A percentile compares a stretch with the other conserved stretches of the same genome.
phyloP scores from a whole-genome alignment of 2,113 vertebrate species.

The Sclerurus mexicanus region DNA sequence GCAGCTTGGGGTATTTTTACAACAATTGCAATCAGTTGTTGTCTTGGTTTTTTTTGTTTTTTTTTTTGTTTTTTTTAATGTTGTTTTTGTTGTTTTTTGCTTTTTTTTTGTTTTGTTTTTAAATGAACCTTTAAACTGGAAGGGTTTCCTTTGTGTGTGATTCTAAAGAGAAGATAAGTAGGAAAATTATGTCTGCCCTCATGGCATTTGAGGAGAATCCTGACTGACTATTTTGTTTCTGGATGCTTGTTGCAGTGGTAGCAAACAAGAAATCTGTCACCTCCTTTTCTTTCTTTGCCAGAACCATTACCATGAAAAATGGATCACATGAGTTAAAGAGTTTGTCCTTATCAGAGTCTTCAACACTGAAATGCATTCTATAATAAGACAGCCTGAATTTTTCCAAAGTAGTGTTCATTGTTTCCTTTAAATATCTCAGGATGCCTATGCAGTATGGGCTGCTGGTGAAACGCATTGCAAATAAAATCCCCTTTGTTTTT shows the following conservation, averaged over 20 bases:
- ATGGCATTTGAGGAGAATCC: neutral
- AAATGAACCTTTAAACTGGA: neutral
- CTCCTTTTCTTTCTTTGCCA: neutral
- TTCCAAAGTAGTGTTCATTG: neutral
- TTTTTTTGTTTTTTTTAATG: neutral
- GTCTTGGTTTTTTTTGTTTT: neutral
- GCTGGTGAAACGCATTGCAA: neutral
- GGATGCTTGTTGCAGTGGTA: neutral
- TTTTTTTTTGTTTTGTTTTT: neutral
- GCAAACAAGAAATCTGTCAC: neutral
- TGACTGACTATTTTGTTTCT: neutral
- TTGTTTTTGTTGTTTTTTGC: neutral
- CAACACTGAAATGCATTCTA: neutral
- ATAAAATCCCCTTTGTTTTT: neutral
- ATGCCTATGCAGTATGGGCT: neutral
- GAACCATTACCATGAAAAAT: neutral
- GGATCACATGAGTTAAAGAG: neutral
- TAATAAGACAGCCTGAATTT: neutral
- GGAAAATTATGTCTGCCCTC: neutral
- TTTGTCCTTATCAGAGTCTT: neutral
- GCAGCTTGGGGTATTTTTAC: neutral
- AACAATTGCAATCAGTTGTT: neutral
- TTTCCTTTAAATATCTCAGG: neutral
- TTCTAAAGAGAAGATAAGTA: neutral
- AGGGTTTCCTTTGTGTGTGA: neutral